A percentile compares a stretch with the other conserved stretches of the same genome.
Evolutionary conservation across 1,140 invertebrate genomes (phyloP).

Genomic region (Hypsibius dujardini): DNA sequence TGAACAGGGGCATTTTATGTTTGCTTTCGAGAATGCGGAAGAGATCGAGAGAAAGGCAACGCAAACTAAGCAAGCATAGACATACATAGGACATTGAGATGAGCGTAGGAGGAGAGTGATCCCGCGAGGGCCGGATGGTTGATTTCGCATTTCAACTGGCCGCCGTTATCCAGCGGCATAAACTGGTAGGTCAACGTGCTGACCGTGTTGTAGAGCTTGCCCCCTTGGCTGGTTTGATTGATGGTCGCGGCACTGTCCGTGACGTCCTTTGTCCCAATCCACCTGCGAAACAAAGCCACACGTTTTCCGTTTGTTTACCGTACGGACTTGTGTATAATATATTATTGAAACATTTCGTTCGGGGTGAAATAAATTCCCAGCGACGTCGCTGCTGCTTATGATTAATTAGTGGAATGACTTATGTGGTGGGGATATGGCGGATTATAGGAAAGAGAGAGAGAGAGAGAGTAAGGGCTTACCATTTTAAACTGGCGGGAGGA

Average conservation of each 20-base stretch:
- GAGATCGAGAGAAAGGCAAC: too few relatives aligned
- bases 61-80: background rate
- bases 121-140: constrained; percentile 7
- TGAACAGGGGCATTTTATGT: too few relatives aligned
- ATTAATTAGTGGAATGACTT: too few relatives aligned
- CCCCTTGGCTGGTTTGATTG: background rate
- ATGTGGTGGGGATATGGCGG: too few relatives aligned
- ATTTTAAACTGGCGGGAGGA: background rate
- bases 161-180: background rate
- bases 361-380: too few relatives aligned
- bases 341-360: too few relatives aligned
- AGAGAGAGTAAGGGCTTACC: background rate
- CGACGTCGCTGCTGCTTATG: too few relatives aligned
- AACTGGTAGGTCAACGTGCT: constrained; percentile 16
- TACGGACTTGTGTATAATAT: too few relatives aligned
- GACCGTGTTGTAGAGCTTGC: constrained; percentile 15
- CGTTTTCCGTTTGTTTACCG: background rate
- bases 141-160: constrained; percentile 13
- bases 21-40: too few relatives aligned
- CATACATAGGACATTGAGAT: constrained; percentile 13
- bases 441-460: too few relatives aligned
- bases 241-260: background rate
- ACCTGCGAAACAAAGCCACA: constrained; percentile 10
- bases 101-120: constrained; percentile 2
- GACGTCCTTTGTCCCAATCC: constrained; percentile 9